phyloP scores from a whole-genome alignment of 2,113 vertebrate species.

The Typhlomys cinereus region DNA sequence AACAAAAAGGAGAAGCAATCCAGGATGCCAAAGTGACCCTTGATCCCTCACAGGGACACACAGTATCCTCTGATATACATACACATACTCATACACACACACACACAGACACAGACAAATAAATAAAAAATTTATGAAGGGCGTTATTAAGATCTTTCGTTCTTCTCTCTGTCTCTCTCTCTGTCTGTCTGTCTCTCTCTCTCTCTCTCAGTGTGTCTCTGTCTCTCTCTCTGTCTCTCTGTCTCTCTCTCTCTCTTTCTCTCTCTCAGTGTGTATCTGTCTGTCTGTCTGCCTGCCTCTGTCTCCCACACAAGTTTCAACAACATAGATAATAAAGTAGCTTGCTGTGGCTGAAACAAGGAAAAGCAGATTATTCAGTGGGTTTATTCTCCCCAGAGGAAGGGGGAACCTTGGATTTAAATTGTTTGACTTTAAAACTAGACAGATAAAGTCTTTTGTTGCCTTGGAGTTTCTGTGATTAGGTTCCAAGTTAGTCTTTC shows the following conservation, averaged over 20 bases:
- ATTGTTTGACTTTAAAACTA: background rate
- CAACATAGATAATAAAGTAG: background rate
- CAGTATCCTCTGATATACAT: too few relatives aligned
- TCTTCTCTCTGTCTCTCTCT: background rate
- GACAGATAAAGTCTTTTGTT: background rate
- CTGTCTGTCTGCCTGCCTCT: background rate
- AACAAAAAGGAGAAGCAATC: too few relatives aligned
- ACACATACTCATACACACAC: too few relatives aligned
- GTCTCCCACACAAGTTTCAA: background rate
- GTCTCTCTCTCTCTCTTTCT: background rate
- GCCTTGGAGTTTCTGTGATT: background rate
- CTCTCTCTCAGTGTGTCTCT: background rate
- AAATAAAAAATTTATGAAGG: too few relatives aligned
- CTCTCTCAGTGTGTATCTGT: background rate
- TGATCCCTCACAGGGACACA: too few relatives aligned
- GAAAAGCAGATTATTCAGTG: background rate
- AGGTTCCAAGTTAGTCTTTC: background rate
- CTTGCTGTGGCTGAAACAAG: background rate
- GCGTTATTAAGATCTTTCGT: background rate
- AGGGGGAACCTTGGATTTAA: constrained; percentile 15
- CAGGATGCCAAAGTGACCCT: too few relatives aligned
- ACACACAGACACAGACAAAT: too few relatives aligned
- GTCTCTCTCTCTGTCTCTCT: background rate
- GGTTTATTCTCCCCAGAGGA: background rate
- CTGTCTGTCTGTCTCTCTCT: background rate